phyloP scores from a whole-genome alignment of 2,113 vertebrate genomes.

The Hypanus sabinus region DNA sequence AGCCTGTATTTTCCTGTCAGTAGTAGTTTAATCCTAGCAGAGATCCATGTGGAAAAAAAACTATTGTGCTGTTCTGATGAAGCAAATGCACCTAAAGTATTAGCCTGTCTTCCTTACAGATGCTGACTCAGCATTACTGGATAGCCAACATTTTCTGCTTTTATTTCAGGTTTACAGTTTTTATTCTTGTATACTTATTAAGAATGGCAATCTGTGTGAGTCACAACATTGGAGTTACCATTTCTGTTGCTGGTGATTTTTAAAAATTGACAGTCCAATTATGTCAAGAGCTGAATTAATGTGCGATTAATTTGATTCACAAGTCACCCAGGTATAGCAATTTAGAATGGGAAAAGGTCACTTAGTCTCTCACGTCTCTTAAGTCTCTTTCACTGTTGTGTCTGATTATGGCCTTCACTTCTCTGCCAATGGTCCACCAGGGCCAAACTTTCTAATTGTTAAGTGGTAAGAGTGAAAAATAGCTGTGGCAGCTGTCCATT shows the following conservation, averaged over 20 bases:
- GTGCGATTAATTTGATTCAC: too few species aligned
- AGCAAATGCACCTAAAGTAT: not conserved
- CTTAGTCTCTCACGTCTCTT: not conserved
- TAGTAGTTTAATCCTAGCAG: not conserved
- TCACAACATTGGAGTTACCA: not conserved
- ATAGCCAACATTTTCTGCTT: not conserved
- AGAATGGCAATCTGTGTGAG: not conserved
- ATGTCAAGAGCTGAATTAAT: not conserved
- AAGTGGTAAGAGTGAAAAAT: not conserved
- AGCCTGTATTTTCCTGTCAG: not conserved
- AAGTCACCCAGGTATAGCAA: not conserved
- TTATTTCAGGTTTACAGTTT: not conserved
- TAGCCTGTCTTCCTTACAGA: not conserved
- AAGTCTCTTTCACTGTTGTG: not conserved
- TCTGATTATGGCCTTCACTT: not conserved
- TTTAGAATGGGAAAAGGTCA: not conserved
- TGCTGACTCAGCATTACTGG: not conserved
- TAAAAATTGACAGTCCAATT: not conserved
- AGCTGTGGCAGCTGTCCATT: not conserved
- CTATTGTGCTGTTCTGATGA: not conserved
- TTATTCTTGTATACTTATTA: not conserved
- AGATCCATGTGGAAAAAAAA: not conserved
- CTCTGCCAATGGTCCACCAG: not conserved
- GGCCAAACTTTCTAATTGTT: not conserved
- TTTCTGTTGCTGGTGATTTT: not conserved